phyloP scores from a whole-genome alignment of 2,797 vertebrate species.

The Syncerus caffer region DNA sequence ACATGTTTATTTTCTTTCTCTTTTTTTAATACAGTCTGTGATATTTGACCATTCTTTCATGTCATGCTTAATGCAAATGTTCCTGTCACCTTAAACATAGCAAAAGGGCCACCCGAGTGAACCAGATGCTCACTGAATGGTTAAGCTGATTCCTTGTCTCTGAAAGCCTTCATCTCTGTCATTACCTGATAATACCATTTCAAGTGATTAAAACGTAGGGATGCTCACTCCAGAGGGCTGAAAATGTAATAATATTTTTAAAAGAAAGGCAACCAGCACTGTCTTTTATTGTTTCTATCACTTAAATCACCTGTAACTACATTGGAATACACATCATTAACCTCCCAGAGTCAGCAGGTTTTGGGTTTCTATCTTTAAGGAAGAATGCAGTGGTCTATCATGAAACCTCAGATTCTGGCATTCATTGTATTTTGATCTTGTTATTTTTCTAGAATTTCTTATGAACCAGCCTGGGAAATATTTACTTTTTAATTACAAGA shows the following conservation, averaged over 20 bases:
- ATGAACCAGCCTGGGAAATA: not conserved
- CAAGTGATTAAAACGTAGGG: not conserved
- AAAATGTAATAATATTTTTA: not conserved
- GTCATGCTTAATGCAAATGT: not conserved
- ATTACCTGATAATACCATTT: slow-evolving; percentile 11
- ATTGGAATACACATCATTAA: slow-evolving; percentile 39
- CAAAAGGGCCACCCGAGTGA: not conserved
- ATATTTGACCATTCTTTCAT: not conserved
- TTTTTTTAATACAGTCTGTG: not conserved
- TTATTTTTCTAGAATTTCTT: slow-evolving; percentile 36
- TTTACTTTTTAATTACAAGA: slow-evolving; percentile 38
- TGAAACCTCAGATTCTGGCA: slow-evolving; percentile 41
- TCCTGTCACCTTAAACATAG: not conserved
- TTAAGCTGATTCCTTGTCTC: not conserved
- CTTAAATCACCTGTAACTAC: slow-evolving; percentile 11
- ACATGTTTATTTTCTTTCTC: not conserved
- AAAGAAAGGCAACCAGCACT: not conserved
- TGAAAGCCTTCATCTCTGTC: slow-evolving; percentile 1
- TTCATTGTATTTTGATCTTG: not conserved
- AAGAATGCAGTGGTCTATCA: not conserved
- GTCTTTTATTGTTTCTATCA: slow-evolving; percentile 22
- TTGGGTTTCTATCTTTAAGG: slow-evolving; percentile 25
- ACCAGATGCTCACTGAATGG: not conserved
- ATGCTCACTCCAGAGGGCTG: not conserved
- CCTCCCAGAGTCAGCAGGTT: not conserved